Conservation (phyloP, 2,888 invertebrate species). For the Andrena camellia region DNA sequence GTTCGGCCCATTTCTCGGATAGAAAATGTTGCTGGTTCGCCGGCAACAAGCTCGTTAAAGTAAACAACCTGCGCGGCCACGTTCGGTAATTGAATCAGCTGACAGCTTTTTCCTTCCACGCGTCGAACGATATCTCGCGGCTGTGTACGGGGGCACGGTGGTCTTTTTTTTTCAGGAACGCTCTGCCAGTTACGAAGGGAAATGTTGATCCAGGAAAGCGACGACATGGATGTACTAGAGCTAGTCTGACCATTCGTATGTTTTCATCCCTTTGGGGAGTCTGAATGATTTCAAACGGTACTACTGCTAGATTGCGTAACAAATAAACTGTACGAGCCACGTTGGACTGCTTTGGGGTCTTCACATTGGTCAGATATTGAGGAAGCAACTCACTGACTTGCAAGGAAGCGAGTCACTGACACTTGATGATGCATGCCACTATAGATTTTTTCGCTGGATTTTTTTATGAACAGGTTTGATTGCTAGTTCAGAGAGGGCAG, state of each 20-base stretch:
- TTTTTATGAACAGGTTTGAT: neutral
- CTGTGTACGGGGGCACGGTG: neutral
- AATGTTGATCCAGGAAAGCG: constrained; percentile 16
- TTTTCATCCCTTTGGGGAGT: neutral
- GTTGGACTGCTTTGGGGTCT: neutral
- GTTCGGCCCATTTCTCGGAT: constrained; percentile 21
- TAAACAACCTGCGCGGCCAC: constrained; percentile 26
- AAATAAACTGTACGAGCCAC: no score
- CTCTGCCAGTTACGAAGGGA: neutral
- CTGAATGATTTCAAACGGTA: neutral
- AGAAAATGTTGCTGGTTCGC: neutral
- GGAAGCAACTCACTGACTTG: neutral
- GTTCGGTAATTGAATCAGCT: constrained; percentile 35
- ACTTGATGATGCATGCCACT: neutral
- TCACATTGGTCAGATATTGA: constrained; percentile 18
- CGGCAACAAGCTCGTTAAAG: constrained; percentile 7
- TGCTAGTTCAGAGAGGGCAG: neutral
- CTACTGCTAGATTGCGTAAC: no score
- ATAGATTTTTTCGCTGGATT: neutral
- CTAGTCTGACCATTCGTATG: no score
- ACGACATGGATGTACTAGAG: neutral
- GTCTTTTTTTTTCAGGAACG: constrained; percentile 3
- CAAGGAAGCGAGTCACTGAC: neutral
- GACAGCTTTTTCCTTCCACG: constrained; percentile 7
- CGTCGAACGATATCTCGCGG: neutral